Evolutionary conservation across 2,888 invertebrate species (phyloP), one percentile per base, ranked within the genome.

Genomic region (Arenicola marina): DNA sequence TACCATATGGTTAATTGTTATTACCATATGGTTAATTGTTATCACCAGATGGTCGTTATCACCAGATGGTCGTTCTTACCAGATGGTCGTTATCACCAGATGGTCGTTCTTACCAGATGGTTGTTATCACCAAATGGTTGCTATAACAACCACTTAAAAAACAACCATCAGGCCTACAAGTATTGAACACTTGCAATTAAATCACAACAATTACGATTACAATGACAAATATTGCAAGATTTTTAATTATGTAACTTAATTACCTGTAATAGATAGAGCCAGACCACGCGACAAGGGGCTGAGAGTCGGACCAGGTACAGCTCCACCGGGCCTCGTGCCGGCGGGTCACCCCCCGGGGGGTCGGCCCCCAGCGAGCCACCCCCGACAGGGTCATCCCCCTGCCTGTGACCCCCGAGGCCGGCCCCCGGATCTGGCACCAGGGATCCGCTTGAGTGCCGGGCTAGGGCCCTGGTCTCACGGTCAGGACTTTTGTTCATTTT

Each of bases 291-390:
- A 59, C 73, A 75, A 11, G 73, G 68, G 21, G 75, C 74, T 4
- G 69, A 70, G 18, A 77, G 72, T 31, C 76, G 56, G 1, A 78
- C 70, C 7, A 77, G 51, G 61, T 75, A 78, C 11, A 78, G 63
- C 56, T 75, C 72, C 56, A 77, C 56, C 1, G 77, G 75, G 24
- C 51, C 57, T 28, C 18, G 15, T 7, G 15, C n/a, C 31, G 11
- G 31, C 11, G 34, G 29, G 18, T 11, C 54, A 11, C 15, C 26
- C 15, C 26, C 48, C 43, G n/a, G n/a, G n/a, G n/a, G n/a, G n/a
- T n/a, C n/a, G n/a, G n/a, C n/a, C n/a, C n/a, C n/a, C n/a, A n/a
- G n/a, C n/a, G n/a, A n/a, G n/a, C n/a, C n/a, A n/a, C n/a, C n/a
- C n/a, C n/a, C n/a, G n/a, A n/a, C n/a, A n/a, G n/a, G n/a, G n/a